phyloP scores from a whole-genome alignment of 2,113 vertebrate genomes.

The Neolamprologus toae region DNA sequence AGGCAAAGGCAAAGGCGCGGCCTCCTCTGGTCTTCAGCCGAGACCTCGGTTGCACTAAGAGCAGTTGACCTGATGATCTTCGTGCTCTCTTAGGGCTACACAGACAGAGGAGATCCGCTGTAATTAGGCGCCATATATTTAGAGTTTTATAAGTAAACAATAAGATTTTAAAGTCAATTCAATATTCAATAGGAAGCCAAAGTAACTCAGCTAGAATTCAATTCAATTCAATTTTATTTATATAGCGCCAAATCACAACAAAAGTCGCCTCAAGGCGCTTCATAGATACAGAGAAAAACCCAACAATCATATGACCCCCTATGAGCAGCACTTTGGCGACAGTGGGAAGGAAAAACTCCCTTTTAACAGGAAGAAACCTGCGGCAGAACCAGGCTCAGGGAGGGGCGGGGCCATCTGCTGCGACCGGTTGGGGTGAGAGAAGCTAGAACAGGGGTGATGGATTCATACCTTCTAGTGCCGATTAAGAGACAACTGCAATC shows the following conservation, averaged over 20 bases:
- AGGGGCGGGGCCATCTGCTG: too few relatives aligned
- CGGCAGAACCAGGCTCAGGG: too few relatives aligned
- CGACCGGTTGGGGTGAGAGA: too few relatives aligned
- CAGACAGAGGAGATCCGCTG: not conserved
- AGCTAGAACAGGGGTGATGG: not conserved
- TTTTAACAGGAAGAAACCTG: too few relatives aligned
- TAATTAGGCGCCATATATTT: not conserved
- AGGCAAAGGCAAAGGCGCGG: fast-evolving
- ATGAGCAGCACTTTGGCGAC: too few relatives aligned
- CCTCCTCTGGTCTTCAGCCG: not conserved
- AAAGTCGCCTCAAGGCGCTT: too few relatives aligned
- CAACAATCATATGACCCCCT: too few relatives aligned
- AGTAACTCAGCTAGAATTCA: not conserved
- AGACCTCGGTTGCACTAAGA: not conserved
- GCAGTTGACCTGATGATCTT: not conserved
- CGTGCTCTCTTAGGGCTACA: fast-evolving
- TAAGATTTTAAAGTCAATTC: not conserved
- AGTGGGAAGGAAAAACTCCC: too few relatives aligned
- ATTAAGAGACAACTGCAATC: not conserved
- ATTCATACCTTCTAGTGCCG: not conserved
- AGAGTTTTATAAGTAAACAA: not conserved
- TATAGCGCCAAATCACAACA: too few relatives aligned
- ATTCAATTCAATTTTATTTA: too few relatives aligned
- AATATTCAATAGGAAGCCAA: not conserved
- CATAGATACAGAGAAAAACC: too few relatives aligned